phyloP scores from a whole-genome alignment of 2,113 vertebrate genomes.

The Rana temporaria region DNA sequence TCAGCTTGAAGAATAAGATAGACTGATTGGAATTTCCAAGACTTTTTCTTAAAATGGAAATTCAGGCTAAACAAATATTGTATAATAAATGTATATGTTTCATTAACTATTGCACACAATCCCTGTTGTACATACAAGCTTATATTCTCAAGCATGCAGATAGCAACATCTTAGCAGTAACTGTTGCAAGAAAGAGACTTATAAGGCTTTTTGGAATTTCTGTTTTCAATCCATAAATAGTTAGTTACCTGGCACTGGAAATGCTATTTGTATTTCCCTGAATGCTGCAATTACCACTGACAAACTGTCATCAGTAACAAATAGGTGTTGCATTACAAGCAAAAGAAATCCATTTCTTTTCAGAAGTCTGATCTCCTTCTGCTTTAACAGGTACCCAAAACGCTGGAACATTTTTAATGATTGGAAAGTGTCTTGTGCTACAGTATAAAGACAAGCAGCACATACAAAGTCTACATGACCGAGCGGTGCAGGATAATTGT shows the following conservation, averaged over 20 bases:
- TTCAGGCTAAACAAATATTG: no score
- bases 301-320: constrained; percentile 47
- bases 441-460: not conserved
- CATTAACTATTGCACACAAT: no score
- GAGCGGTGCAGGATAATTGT: not conserved
- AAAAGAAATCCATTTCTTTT: constrained; percentile 41
- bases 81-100: no score
- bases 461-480: not conserved
- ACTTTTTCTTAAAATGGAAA: no score
- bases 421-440: constrained; percentile 1
- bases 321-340: constrained; percentile 36
- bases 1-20: no score
- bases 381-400: constrained; percentile 27
- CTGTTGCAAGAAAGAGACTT: constrained; percentile 1
- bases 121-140: not conserved
- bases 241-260: constrained; percentile 16
- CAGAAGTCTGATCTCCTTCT: not conserved
- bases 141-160: not conserved
- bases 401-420: constrained; percentile 15
- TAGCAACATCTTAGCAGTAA: not conserved
- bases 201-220: constrained; percentile 16
- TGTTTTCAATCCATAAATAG: constrained; percentile 10
- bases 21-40: no score
- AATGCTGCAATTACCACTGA: constrained; percentile 49
- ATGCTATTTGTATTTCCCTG: constrained; percentile 43